A percentile compares a stretch with the other conserved stretches of the same genome.
These are phyloP conservation scores for Cydia strobilella DNA, from an alignment of 1,140 invertebrate genomes.

Conservation along the genomic window DNA sequence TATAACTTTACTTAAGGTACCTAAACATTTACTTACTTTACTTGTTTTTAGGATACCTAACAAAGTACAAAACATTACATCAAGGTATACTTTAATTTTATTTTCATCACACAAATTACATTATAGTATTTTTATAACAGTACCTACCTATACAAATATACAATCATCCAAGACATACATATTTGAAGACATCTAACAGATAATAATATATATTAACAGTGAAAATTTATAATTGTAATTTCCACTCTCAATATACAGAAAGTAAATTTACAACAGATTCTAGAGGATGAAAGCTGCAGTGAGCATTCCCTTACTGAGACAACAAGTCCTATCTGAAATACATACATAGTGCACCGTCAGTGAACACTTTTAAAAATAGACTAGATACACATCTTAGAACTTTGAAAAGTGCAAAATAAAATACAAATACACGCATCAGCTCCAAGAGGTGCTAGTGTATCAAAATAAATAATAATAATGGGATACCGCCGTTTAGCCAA, in stretches of 20 bases:
- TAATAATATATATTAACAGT: background rate
- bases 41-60: too few relatives aligned
- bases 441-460: too few relatives aligned
- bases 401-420: too few relatives aligned
- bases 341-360: too few relatives aligned
- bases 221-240: background rate
- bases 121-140: background rate
- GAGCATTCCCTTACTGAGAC: constrained; percentile 15
- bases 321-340: background rate
- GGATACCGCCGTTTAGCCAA: too few relatives aligned
- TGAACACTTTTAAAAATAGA: too few relatives aligned
- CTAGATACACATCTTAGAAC: too few relatives aligned
- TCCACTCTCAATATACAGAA: background rate
- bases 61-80: too few relatives aligned
- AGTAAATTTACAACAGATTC: constrained; percentile 23
- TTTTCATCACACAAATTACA: background rate
- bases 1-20: too few relatives aligned
- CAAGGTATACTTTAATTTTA: background rate
- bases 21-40: too few relatives aligned
- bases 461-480: too few relatives aligned
- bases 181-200: background rate
- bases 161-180: background rate
- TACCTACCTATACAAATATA: background rate
- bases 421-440: too few relatives aligned
- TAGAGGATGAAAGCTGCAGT: constrained; percentile 19